Conservation (phyloP, 2,113 vertebrate species). For the Bubo bubo region DNA sequence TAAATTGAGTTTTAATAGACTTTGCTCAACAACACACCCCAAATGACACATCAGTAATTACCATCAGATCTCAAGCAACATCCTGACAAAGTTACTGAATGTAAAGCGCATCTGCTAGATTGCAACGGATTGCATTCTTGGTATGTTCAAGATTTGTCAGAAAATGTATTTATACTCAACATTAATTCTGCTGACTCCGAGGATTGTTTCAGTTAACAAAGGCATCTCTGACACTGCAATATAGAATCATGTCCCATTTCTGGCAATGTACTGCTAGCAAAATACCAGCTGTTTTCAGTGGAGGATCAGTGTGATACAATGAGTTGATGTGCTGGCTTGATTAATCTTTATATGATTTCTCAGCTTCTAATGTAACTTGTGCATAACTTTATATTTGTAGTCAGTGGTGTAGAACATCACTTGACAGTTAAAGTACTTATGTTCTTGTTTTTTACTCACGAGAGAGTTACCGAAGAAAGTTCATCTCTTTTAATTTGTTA, state of each 20-base stretch:
- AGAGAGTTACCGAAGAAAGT: neutral
- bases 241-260: conserved; percentile 45
- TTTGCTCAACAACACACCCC: conserved; percentile 48
- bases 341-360: conserved; percentile 48
- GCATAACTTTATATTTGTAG: conserved; percentile 8
- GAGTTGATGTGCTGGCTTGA: conserved; percentile 35
- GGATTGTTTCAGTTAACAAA: conserved; percentile 50
- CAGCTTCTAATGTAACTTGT: neutral
- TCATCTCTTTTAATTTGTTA: neutral
- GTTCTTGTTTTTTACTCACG: neutral
- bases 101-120: conserved; percentile 35
- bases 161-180: conserved; percentile 57
- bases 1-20: conserved; percentile 57
- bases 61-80: conserved; percentile 39
- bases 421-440: neutral
- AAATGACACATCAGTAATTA: conserved; percentile 52
- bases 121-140: conserved; percentile 35
- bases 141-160: conserved; percentile 31
- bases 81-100: conserved; percentile 34
- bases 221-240: conserved; percentile 52
- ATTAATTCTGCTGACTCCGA: conserved; percentile 52
- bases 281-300: conserved; percentile 60
- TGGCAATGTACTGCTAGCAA: conserved; percentile 37
- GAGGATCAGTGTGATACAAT: conserved; percentile 41
- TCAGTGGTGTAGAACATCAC: neutral